These are phyloP conservation scores for Deilephila porcellus DNA, from an alignment of 2,888 invertebrate genomes.

Conservation along the genomic window DNA sequence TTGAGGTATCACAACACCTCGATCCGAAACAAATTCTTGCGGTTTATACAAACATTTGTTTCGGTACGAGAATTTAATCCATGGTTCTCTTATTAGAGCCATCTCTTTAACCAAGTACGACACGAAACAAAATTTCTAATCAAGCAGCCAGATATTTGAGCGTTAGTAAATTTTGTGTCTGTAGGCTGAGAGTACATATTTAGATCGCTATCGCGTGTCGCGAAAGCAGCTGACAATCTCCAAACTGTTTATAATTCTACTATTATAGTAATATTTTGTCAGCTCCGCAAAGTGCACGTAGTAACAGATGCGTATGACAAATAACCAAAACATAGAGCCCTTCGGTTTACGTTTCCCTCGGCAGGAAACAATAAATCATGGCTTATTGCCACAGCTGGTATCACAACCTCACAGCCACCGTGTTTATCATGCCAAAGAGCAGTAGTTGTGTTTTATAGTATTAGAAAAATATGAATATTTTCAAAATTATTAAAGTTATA, in stretches of 20 bases:
- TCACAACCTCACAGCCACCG: not conserved
- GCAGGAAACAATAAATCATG: slow-evolving; percentile 20
- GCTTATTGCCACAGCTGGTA: slow-evolving; percentile 22
- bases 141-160: no score
- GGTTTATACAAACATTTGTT: no score
- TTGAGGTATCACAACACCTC: no score
- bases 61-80: no score
- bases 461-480: not conserved
- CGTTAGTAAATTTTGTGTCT: no score
- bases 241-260: not conserved
- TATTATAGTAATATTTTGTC: not conserved
- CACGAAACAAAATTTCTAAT: no score
- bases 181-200: no score
- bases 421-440: slow-evolving; percentile 9
- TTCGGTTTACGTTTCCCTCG: slow-evolving; percentile 11
- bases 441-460: not conserved
- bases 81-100: no score
- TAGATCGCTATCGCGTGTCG: not conserved
- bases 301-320: slow-evolving; percentile 18
- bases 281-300: not conserved
- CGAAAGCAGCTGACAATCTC: not conserved
- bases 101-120: no score
- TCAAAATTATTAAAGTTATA: not conserved
- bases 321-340: slow-evolving; percentile 16
- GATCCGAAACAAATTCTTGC: no score